Conservation (phyloP, 30 jellyfish, hydroid and myxozoan genomes). For the Sanderia malayensis region DNA sequence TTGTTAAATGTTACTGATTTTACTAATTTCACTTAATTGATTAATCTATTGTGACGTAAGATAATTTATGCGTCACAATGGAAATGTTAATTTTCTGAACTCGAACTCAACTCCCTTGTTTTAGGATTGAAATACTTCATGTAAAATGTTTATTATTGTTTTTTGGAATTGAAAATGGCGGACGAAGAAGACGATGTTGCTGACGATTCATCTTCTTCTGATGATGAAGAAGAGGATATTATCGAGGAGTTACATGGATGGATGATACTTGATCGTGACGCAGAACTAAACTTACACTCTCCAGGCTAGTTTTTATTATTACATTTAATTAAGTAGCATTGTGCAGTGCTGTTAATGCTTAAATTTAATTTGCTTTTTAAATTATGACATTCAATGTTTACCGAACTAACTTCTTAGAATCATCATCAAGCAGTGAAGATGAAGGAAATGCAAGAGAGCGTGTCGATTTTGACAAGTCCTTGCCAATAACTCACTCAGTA, state of each 20-base stretch:
- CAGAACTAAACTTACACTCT: background rate
- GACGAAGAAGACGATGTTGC: constrained; percentile 25
- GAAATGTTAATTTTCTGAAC: too few species aligned
- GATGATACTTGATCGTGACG: constrained; percentile 30
- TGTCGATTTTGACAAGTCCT: constrained; percentile 41
- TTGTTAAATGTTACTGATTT: too few species aligned
- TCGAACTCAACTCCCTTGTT: too few species aligned
- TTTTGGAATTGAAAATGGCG: constrained; percentile 1
- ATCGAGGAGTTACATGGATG: constrained; percentile 25
- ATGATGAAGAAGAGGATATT: constrained; percentile 11
- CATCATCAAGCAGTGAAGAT: constrained; percentile 42
- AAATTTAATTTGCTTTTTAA: too few species aligned
- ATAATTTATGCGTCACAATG: too few species aligned
- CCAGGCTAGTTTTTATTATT: constrained; percentile 1
- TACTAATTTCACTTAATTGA: too few species aligned
- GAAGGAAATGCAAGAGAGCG: constrained; percentile 19
- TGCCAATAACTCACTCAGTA: constrained; percentile 62
- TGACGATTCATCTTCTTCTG: constrained; percentile 3
- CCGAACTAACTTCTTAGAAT: too few species aligned
- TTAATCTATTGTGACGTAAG: too few species aligned
- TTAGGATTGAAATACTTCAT: constrained; percentile 2
- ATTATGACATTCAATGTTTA: too few species aligned
- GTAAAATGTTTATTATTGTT: background rate
- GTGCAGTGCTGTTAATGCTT: too few species aligned
- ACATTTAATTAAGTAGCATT: too few species aligned